Percentiles rank a stretch among this genome's conserved stretches.
Conservation (phyloP, 2,113 vertebrate genomes). For the Talpa occidentalis region DNA sequence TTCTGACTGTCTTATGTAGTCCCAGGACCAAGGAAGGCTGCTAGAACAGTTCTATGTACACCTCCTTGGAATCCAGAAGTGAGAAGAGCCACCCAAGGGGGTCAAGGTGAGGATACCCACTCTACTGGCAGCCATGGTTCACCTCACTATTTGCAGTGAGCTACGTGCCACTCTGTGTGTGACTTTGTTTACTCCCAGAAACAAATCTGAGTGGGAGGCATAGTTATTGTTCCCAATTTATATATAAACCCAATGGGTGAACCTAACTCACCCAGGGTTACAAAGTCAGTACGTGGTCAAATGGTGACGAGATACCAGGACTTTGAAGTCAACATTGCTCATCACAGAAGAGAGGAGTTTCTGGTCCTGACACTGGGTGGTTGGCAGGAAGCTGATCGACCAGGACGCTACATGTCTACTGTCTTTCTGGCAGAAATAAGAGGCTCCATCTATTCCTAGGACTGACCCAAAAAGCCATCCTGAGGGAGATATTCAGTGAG, state of each 20-base stretch:
- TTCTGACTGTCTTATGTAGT: background rate
- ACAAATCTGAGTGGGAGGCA: background rate
- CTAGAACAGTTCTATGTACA: background rate
- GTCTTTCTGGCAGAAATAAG: background rate
- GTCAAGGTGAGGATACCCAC: background rate
- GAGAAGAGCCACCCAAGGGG: background rate
- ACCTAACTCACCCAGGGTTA: background rate
- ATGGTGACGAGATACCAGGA: background rate
- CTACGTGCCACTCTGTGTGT: background rate
- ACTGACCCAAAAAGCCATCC: background rate
- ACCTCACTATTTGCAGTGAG: background rate
- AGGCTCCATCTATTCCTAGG: background rate
- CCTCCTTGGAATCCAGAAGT: background rate
- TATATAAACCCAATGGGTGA: background rate
- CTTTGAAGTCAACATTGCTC: background rate
- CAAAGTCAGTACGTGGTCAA: rapidly evolving
- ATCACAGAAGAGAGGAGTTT: background rate
- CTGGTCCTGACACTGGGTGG: background rate
- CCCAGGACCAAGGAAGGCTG: background rate
- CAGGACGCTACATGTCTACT: background rate
- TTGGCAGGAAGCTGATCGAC: background rate
- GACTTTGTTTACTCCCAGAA: background rate
- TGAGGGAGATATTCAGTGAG: conserved; percentile 43
- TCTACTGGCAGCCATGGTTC: background rate
- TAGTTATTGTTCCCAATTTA: background rate